Conservation (phyloP, 2,888 invertebrate genomes). For the Cactoblastis cactorum region DNA sequence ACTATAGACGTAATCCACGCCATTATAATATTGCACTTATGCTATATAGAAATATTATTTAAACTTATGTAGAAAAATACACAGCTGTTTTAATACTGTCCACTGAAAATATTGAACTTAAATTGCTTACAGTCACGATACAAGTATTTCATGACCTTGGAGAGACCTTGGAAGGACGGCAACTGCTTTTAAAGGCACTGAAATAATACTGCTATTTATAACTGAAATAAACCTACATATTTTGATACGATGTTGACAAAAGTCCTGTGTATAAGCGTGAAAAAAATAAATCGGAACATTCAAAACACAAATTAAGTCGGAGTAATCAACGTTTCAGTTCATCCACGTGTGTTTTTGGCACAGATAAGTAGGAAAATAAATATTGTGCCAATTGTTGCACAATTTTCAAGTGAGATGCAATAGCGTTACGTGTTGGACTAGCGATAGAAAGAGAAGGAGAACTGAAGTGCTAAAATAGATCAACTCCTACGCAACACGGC, state of each 20-base stretch:
- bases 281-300: background rate
- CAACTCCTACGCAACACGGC: conserved; percentile 64
- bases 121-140: conserved; percentile 28
- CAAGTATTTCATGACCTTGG: conserved; percentile 33
- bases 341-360: conserved; percentile 71
- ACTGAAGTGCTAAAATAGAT: conserved; percentile 64
- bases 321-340: conserved; percentile 40
- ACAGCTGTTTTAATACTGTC: conserved; percentile 29
- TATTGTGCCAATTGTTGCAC: conserved; percentile 71
- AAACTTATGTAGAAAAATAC: conserved; percentile 5
- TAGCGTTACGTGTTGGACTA: conserved; percentile 25
- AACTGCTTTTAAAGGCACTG: background rate
- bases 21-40: conserved; percentile 33
- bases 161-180: conserved; percentile 36
- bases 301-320: conserved; percentile 13
- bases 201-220: background rate
- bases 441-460: conserved; percentile 38
- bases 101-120: conserved; percentile 30
- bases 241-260: background rate
- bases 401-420: conserved; percentile 42
- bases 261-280: background rate
- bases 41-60: conserved; percentile 29
- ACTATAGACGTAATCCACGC: conserved; percentile 35
- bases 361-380: conserved; percentile 46
- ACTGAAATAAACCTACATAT: background rate